A percentile compares a stretch with the other conserved stretches of the same genome.
These are phyloP conservation scores for Dryobates pubescens DNA, from an alignment of 2,797 vertebrate genomes.

Conservation along the genomic window DNA sequence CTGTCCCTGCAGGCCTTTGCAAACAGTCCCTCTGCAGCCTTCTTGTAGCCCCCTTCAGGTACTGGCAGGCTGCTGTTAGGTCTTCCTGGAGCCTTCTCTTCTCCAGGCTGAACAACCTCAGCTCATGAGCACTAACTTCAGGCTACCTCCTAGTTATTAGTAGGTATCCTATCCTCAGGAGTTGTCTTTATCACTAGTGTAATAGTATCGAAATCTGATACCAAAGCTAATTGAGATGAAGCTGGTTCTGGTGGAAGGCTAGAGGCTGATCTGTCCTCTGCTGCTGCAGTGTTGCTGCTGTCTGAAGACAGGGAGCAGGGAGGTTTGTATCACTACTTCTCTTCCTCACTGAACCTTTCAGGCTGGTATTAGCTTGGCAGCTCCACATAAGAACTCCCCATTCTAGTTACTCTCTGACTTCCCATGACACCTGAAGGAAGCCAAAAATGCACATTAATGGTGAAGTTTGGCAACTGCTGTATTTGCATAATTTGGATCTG, in stretches of 20 bases:
- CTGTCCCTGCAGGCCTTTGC: too few species aligned
- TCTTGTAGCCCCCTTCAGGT: too few species aligned
- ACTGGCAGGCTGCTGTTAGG: too few species aligned
- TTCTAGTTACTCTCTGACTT: not conserved
- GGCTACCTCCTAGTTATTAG: accelerated
- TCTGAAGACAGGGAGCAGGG: not conserved
- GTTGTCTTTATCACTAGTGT: not conserved
- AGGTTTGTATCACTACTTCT: not conserved
- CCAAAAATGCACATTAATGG: not conserved
- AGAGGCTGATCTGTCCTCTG: not conserved
- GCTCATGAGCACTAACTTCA: not conserved
- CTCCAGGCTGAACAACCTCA: too few species aligned
- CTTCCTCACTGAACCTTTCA: accelerated
- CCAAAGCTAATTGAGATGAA: not conserved
- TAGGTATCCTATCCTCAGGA: not conserved
- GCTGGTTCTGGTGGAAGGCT: not conserved
- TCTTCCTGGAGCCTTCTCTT: too few species aligned
- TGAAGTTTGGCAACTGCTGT: not conserved
- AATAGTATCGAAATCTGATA: not conserved
- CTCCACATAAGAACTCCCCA: not conserved
- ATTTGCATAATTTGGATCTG: not conserved
- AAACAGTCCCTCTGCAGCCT: too few species aligned
- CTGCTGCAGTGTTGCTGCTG: not conserved
- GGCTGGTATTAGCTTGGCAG: not conserved
- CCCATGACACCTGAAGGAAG: not conserved